Conservation (phyloP, 2,113 vertebrate species). For the Nothocercus nigrocapillus region DNA sequence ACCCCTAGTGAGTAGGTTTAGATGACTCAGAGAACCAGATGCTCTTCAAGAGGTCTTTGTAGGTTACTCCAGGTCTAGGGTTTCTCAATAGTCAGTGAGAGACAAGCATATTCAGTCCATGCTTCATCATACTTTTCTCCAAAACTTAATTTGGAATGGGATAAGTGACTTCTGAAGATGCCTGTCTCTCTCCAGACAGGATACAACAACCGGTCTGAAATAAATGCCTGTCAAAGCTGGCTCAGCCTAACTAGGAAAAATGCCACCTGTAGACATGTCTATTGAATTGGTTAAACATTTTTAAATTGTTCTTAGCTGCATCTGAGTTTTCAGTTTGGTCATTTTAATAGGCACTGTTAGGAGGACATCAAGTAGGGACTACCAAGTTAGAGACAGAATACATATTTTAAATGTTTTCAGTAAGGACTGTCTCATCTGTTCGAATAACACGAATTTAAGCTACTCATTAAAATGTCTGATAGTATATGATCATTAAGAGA, state of each 20-base stretch:
- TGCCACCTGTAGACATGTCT: background rate
- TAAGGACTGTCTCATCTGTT: background rate
- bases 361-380: background rate
- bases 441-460: background rate
- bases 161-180: background rate
- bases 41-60: background rate
- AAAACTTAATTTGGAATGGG: background rate
- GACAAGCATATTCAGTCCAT: background rate
- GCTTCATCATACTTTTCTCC: background rate
- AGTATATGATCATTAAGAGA: background rate
- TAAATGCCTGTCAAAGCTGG: background rate
- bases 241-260: background rate
- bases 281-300: background rate
- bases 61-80: background rate
- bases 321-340: background rate
- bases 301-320: background rate
- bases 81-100: background rate
- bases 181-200: background rate
- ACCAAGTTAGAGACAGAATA: background rate
- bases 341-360: background rate
- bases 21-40: background rate
- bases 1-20: background rate
- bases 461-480: background rate
- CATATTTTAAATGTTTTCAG: background rate
- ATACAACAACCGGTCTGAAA: background rate